phyloP scores from a whole-genome alignment of 2,888 invertebrate genomes.

The Anagyrus pseudococci region DNA sequence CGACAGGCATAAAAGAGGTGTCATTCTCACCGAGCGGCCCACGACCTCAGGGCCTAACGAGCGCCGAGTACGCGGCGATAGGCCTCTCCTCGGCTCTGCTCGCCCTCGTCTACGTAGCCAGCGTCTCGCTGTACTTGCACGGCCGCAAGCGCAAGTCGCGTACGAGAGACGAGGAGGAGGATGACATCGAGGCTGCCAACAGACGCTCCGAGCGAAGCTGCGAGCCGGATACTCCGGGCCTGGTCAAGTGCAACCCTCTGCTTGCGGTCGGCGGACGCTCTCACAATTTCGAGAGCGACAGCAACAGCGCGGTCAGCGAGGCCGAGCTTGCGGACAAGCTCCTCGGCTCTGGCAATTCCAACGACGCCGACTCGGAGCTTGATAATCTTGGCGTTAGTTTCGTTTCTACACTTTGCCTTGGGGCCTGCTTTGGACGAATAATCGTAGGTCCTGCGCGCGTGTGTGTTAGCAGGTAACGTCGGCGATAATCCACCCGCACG shows the following conservation, averaged over 20 bases:
- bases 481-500: conserved; percentile 74
- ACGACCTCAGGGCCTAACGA: conserved; percentile 69
- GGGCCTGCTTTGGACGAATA: too few relatives aligned
- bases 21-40: conserved; percentile 70
- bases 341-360: conserved; percentile 32
- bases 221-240: conserved; percentile 60
- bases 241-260: conserved; percentile 81
- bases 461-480: conserved; percentile 74
- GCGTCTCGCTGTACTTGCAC: conserved; percentile 82
- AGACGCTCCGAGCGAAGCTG: conserved; percentile 4
- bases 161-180: not conserved
- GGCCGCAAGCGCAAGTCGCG: too few relatives aligned
- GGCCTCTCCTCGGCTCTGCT: conserved; percentile 83
- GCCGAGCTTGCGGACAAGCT: conserved; percentile 54
- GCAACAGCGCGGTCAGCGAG: conserved; percentile 45
- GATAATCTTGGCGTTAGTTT: conserved; percentile 49
- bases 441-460: too few relatives aligned
- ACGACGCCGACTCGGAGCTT: conserved; percentile 51
- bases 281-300: conserved; percentile 60
- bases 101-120: conserved; percentile 86
- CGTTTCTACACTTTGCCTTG: not conserved
- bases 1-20: conserved; percentile 78
- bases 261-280: conserved; percentile 68
- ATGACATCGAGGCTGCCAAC: too few relatives aligned
- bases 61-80: conserved; percentile 83